phyloP scores from a whole-genome alignment of 2,888 invertebrate species.

The Pterostichus madidus region DNA sequence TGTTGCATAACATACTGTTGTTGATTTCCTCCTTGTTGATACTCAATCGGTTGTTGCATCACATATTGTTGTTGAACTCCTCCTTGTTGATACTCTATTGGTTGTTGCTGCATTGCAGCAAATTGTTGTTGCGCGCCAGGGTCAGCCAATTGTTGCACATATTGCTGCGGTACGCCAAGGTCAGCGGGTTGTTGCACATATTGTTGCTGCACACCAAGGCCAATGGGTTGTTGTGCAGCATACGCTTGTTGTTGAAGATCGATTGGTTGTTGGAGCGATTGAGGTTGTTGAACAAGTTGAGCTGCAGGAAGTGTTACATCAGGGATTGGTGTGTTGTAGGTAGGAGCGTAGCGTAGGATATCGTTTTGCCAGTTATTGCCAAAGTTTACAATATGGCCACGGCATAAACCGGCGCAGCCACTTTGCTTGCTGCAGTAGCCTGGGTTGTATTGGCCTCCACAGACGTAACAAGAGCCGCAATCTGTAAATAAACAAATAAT shows the following conservation, averaged over 20 bases:
- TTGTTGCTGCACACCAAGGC: conserved; percentile 53
- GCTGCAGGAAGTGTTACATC: neutral
- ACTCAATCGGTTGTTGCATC: neutral
- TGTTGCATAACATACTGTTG: neutral
- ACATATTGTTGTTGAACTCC: neutral
- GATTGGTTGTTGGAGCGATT: neutral
- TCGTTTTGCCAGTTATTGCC: conserved; percentile 8
- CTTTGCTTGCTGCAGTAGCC: conserved; percentile 12
- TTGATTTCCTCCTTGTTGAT: neutral
- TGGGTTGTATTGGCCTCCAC: conserved; percentile 66
- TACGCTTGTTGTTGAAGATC: neutral
- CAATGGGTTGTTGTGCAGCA: conserved; percentile 72
- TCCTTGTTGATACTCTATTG: neutral
- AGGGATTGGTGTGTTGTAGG: neutral
- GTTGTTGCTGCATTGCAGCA: no score
- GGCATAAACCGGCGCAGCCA: conserved; percentile 35
- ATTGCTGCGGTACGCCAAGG: neutral
- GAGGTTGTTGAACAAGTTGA: no score
- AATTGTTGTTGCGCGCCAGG: neutral
- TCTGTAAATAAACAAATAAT: conserved; percentile 53
- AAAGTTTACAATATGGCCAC: neutral
- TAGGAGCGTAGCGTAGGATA: conserved; percentile 28
- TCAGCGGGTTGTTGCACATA: conserved; percentile 73
- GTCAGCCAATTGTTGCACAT: no score
- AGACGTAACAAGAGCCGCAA: conserved; percentile 68